Evolutionary conservation across 2,888 invertebrate species (phyloP).

Genomic region (Ischnus inquisitorius): DNA sequence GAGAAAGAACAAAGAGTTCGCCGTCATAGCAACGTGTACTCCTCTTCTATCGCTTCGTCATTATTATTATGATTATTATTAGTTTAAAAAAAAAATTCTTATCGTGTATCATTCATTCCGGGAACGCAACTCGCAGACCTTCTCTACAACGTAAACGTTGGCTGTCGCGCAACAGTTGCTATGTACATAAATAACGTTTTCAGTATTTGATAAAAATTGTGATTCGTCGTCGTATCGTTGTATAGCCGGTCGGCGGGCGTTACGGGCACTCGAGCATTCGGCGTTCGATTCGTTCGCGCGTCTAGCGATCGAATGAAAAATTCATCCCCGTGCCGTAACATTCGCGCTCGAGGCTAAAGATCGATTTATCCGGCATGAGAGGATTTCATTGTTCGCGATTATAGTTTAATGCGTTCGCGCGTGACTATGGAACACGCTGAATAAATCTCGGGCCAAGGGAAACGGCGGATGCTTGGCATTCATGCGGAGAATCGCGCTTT

Average conservation of each 20-base stretch:
- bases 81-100: not conserved
- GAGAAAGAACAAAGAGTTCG: not conserved
- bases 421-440: not conserved
- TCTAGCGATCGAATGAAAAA: slow-evolving; percentile 10
- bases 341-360: not conserved
- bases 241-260: not conserved
- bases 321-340: slow-evolving; percentile 1
- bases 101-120: slow-evolving; percentile 2
- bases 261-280: not conserved
- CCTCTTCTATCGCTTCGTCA: not conserved
- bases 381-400: slow-evolving; percentile 19
- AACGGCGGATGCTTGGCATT: not conserved
- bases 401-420: not conserved
- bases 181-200: not conserved
- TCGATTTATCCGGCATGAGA: slow-evolving; percentile 4
- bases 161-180: not conserved
- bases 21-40: not conserved
- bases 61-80: not conserved
- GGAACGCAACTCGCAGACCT: not conserved
- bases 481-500: not conserved
- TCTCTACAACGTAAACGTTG: not conserved
- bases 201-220: not conserved
- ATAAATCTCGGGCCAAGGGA: slow-evolving; percentile 7
- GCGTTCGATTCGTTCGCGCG: not conserved
- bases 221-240: not conserved